Conservation (phyloP, 2,113 vertebrate genomes). For the Gadus chalcogrammus region DNA sequence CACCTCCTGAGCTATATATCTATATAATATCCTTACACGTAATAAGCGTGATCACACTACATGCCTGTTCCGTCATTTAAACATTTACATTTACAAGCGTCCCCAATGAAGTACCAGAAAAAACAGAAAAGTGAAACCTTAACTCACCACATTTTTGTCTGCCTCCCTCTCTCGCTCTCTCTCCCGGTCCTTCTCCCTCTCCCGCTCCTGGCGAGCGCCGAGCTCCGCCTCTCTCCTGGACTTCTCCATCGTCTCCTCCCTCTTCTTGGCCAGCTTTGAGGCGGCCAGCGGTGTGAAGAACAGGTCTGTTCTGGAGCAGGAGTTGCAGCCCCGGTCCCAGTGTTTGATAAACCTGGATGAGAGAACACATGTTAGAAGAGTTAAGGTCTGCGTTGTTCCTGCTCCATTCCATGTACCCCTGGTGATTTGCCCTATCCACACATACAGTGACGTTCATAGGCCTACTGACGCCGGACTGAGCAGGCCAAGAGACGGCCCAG, state of each 20-base stretch:
- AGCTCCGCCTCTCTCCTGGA: constrained; percentile 89
- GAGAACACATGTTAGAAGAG: constrained; percentile 4
- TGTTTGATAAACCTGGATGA: constrained; percentile 90
- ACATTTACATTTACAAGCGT: not conserved
- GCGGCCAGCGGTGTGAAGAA: constrained; percentile 93
- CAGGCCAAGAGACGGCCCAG: too few species aligned
- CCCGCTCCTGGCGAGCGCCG: constrained; percentile 87
- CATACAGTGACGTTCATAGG: too few species aligned
- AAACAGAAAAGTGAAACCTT: not conserved
- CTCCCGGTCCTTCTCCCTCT: constrained; percentile 88
- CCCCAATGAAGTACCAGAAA: not conserved
- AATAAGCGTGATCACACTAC: too few species aligned
- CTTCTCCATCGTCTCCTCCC: constrained; percentile 90
- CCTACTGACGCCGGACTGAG: too few species aligned
- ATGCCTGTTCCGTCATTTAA: too few species aligned
- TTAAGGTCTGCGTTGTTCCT: not conserved
- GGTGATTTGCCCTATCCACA: too few species aligned
- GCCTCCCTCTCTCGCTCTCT: constrained; percentile 88
- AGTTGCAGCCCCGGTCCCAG: constrained; percentile 94
- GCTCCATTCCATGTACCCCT: too few species aligned
- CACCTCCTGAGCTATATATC: not conserved
- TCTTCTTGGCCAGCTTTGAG: constrained; percentile 95
- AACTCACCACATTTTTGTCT: constrained; percentile 83
- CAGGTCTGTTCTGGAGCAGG: constrained; percentile 88
- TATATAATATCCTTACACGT: too few species aligned